Evolutionary conservation across 2,797 vertebrate species (phyloP).

Genomic region (Ptychobarbus kaznakovi): DNA sequence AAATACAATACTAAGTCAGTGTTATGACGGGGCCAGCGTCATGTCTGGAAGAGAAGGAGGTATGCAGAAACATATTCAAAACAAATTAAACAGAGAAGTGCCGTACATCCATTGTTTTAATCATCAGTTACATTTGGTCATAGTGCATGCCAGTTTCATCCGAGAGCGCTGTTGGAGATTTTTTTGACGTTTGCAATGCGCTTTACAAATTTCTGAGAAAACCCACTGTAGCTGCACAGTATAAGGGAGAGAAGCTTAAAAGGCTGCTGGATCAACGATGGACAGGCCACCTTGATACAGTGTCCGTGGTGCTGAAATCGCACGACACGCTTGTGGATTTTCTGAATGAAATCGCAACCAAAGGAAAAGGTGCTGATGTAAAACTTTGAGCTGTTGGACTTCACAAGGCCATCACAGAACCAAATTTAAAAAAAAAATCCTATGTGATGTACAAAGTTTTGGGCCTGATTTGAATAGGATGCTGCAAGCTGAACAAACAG

Average conservation of each 20-base stretch:
- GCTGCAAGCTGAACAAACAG: background rate
- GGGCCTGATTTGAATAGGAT: background rate
- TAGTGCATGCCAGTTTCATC: background rate
- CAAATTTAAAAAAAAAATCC: background rate
- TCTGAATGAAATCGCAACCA: background rate
- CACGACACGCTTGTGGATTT: background rate
- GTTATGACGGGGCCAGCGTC: conserved; percentile 28
- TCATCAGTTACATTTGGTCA: background rate
- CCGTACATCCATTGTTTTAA: background rate
- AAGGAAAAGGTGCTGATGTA: background rate
- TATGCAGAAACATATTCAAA: conserved; percentile 8
- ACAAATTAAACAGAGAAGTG: conserved; percentile 14
- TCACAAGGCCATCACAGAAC: conserved; percentile 9
- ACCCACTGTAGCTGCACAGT: background rate
- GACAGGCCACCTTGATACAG: background rate
- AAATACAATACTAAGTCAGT: background rate
- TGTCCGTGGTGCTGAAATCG: background rate
- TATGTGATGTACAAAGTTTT: conserved; percentile 9
- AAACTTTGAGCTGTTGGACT: background rate
- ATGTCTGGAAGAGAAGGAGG: conserved; percentile 12
- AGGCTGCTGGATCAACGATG: background rate
- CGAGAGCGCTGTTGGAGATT: background rate
- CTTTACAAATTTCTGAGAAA: conserved; percentile 14
- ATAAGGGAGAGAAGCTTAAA: background rate
- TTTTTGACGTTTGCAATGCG: background rate